phyloP scores from a whole-genome alignment of 2,888 invertebrate species.

The Fragum whitleyi region DNA sequence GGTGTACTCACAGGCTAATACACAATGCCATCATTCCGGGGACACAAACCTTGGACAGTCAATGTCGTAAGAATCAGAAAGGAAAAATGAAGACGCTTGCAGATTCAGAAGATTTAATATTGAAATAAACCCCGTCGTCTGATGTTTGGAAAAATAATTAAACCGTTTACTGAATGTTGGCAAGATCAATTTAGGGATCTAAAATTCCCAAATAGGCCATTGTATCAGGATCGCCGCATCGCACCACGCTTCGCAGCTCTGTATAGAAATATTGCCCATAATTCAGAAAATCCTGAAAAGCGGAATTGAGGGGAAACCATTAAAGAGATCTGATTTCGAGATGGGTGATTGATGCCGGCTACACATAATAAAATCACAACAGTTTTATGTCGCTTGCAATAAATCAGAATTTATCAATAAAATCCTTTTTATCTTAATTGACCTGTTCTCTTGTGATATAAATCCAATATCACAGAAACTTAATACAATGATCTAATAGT shows the following conservation, averaged over 20 bases:
- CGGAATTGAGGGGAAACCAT: neutral
- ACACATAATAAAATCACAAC: slow-evolving; percentile 26
- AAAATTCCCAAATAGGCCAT: too few species aligned
- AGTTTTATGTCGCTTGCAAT: slow-evolving; percentile 13
- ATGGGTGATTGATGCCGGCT: slow-evolving; percentile 15
- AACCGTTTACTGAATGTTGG: too few species aligned
- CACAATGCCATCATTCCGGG: too few species aligned
- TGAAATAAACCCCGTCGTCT: too few species aligned
- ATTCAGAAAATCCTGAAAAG: slow-evolving; percentile 5
- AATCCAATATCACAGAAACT: neutral
- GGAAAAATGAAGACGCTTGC: too few species aligned
- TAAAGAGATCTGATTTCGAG: slow-evolving; percentile 16
- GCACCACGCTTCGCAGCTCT: neutral
- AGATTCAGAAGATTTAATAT: too few species aligned
- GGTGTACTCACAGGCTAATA: too few species aligned
- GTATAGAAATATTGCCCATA: neutral
- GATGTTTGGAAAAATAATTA: too few species aligned
- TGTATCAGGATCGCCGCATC: too few species aligned
- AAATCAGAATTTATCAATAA: slow-evolving; percentile 10
- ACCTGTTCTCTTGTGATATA: neutral
- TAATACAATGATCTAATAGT: neutral
- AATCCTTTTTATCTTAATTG: slow-evolving; percentile 23
- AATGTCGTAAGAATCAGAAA: too few species aligned
- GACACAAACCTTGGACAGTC: too few species aligned
- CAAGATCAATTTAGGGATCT: too few species aligned